Conservation (phyloP, 2,113 vertebrate species). For the Rhombomys opimus region DNA sequence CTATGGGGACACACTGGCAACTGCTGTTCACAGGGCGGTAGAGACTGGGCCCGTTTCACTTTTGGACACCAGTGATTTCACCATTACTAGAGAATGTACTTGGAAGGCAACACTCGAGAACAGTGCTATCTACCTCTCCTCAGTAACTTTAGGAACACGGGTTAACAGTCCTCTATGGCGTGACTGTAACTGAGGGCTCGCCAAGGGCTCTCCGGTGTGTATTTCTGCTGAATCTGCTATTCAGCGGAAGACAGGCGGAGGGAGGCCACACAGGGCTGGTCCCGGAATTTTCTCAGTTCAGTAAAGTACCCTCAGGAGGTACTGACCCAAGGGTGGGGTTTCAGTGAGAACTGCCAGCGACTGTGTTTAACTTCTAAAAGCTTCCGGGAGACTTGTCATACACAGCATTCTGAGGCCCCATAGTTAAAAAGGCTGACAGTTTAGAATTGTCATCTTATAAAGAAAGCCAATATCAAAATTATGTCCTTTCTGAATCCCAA, state of each 20-base stretch:
- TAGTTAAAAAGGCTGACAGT: slow-evolving; percentile 13
- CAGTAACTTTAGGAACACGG: background rate
- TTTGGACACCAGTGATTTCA: background rate
- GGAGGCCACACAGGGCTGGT: background rate
- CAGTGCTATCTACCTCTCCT: background rate
- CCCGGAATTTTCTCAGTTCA: background rate
- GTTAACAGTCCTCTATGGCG: background rate
- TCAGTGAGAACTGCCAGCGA: background rate
- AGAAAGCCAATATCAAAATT: slow-evolving; percentile 23
- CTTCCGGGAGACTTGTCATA: background rate
- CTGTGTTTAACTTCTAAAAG: slow-evolving; percentile 21
- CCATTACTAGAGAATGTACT: slow-evolving; percentile 19
- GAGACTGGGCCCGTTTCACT: background rate
- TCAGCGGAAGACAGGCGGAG: slow-evolving; percentile 15
- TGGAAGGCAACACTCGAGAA: slow-evolving; percentile 1
- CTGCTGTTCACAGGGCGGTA: background rate
- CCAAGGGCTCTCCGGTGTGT: background rate
- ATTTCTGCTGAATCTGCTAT: background rate
- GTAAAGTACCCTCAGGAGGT: background rate
- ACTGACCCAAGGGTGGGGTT: background rate
- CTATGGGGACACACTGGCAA: background rate
- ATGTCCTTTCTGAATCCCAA: slow-evolving; percentile 5
- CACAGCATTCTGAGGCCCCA: background rate
- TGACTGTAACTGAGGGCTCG: background rate
- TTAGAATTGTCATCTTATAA: slow-evolving; percentile 47